Base-by-base conservation (phyloP, 2,113 vertebrate species). In the Meles meles region DNA sequence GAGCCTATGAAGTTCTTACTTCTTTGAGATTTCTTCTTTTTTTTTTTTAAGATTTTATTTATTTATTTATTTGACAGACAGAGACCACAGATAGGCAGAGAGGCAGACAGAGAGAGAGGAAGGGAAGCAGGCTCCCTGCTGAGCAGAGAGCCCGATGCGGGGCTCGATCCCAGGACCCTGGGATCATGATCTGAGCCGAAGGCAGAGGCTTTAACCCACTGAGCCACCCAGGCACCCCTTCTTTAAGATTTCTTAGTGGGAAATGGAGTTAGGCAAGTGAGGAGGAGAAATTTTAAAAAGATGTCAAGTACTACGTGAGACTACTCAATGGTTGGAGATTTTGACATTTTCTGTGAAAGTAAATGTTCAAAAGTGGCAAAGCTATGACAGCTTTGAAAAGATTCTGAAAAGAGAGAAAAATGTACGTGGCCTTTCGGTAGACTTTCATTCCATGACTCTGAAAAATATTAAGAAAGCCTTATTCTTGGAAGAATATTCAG, bases 281-380 rank as follows among this genome's bases (percentile, higher is more conserved):
- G 92, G 47, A 93, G 27, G 55, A 95, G 31, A 85, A 65, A 61
- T 95, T 90, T 92, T 94, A 76, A 87, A 39, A 47, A 55, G 11
- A 29, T 81, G 34, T 88, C 15, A 21, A 42, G 42, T 80, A 52
- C 92, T 92, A 18, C 55, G 63, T 88, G 77, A 59, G 82, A 37
- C 42, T 81, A 74, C 61, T 89, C 42, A 80, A 47, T 67, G 44
- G 14, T 90, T 79, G 84, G 39, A 79, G 88, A 69, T 79, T 94
- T 47, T 95, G 49, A 65, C 44, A 72, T 92, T 97, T 94, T 91
- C 91, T 65, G 2, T 96, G 61, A 72, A 94, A 91, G n/a, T 29
- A 61, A 82, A 52, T 83, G 4, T 95, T 94, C 59, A 93, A 65
- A 93, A 84, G 27, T 34, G 31, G 39, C 67, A 76, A 69, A 97